Conservation (phyloP, 1,140 invertebrate species). For the Ceratosolen solmsi region DNA sequence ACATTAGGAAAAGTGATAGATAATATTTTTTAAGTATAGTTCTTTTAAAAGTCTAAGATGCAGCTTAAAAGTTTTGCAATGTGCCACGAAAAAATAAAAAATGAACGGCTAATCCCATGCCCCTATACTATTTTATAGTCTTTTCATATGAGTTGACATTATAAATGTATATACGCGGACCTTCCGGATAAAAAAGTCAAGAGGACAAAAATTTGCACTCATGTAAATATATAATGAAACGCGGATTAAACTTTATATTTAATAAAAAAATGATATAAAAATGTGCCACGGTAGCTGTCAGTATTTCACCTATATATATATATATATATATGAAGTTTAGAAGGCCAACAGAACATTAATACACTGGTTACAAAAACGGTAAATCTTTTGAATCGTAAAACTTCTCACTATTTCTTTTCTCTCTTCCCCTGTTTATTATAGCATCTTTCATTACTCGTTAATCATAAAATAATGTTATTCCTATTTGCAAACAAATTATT, state of each 20-base stretch:
- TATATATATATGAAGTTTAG: neutral
- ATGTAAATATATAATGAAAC: slow-evolving; percentile 19
- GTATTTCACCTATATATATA: neutral
- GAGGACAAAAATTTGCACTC: neutral
- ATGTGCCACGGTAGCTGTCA: slow-evolving; percentile 13
- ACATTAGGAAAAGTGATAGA: neutral
- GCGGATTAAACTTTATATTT: slow-evolving; percentile 49
- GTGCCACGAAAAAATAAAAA: neutral
- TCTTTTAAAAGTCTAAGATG: too few species aligned
- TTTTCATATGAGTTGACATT: neutral
- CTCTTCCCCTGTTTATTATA: slow-evolving; percentile 13
- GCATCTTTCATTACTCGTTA: neutral
- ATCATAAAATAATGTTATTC: neutral
- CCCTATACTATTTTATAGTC: neutral
- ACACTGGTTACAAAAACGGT: slow-evolving; percentile 50
- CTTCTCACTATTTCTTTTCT: neutral
- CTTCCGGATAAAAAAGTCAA: slow-evolving; percentile 17
- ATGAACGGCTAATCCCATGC: neutral
- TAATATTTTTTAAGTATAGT: neutral
- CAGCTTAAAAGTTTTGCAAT: neutral
- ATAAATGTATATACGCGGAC: neutral
- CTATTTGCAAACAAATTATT: neutral
- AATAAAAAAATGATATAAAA: slow-evolving; percentile 51
- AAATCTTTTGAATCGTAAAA: slow-evolving; percentile 54
- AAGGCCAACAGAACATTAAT: slow-evolving; percentile 45